Evolutionary conservation across 1,140 invertebrate species (phyloP), one percentile per base, ranked within the genome.

Genomic region (Schlechtendalia chinensis): DNA sequence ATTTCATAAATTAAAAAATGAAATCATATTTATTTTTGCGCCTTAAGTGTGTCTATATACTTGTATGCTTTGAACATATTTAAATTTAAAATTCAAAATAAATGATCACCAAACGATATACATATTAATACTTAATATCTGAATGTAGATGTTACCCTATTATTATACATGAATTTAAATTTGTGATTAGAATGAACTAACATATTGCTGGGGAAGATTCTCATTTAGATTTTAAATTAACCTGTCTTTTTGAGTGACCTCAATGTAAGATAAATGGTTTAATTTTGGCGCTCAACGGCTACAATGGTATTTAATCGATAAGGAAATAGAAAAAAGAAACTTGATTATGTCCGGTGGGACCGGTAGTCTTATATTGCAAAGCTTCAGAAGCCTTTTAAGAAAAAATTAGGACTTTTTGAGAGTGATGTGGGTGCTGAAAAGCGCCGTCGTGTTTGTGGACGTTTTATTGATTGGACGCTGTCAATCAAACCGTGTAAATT

Each of bases 371-470:
- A 72, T 72, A 72, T 54, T 72, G 50, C 11, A 3, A 6, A 54
- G 50, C 69, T 54, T 72, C 50, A 54, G 50, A 54, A 72, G 50
- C 47, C 69, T 72, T 72, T 77, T 77, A 77, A 77, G 72, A 77
- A 77, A 77, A 77, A 77, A 59, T 77, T 59, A 54, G 56, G 59
- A n/a, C 39, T 77, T 59, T 5, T 77, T 10, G 29, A 77, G 69
- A 77, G 72, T 77, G 72, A 58, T 58, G 72, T 59, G 72, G 56
- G 32, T 77, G 54, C 39, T 59, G 29, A 17, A 56, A 77, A 39
- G n/a, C 59, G 56, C 32, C 56, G n/a, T 56, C 16, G 27, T 77
- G 16, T 58, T 77, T 77, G 54, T 77, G 32, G 72, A 59, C 29
- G n/a, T 39, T 77, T 77, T 45, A 77, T 77, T 77, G 54, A 77